Percentiles rank a stretch among this genome's conserved stretches.
phyloP scores from a whole-genome alignment of 2,113 vertebrate species.

The Aegypius monachus region DNA sequence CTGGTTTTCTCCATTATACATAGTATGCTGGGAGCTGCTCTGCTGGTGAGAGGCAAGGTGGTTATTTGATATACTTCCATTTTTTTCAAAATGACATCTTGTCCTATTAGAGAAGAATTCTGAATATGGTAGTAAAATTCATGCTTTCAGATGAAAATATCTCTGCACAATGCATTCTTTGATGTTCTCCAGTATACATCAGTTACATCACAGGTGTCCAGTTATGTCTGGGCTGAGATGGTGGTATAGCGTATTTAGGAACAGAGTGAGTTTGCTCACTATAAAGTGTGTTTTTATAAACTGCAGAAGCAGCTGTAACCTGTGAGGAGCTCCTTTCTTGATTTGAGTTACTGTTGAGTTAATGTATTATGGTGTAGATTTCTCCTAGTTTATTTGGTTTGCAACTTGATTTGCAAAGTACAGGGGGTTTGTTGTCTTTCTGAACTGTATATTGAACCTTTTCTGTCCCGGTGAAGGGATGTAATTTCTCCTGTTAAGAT shows the following conservation, averaged over 20 bases:
- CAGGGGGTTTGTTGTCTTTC: rapidly evolving
- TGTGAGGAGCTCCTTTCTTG: neutral
- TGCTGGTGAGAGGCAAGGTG: neutral
- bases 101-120: neutral
- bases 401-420: neutral
- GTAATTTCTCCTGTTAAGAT: neutral
- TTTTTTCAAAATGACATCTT: neutral
- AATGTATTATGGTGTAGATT: neutral
- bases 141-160: neutral
- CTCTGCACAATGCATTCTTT: neutral
- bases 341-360: neutral
- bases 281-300: neutral
- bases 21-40: neutral
- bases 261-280: neutral
- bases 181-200: neutral
- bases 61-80: neutral
- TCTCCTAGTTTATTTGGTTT: neutral
- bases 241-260: neutral
- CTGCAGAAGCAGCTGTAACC: neutral
- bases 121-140: neutral
- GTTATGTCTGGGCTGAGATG: neutral
- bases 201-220: neutral
- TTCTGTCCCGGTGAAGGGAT: neutral
- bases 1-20: neutral
- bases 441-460: neutral